Evolutionary conservation across 2,888 invertebrate species (phyloP), one percentile per base, ranked within the genome.

Genomic region (Morpho deidamia): DNA sequence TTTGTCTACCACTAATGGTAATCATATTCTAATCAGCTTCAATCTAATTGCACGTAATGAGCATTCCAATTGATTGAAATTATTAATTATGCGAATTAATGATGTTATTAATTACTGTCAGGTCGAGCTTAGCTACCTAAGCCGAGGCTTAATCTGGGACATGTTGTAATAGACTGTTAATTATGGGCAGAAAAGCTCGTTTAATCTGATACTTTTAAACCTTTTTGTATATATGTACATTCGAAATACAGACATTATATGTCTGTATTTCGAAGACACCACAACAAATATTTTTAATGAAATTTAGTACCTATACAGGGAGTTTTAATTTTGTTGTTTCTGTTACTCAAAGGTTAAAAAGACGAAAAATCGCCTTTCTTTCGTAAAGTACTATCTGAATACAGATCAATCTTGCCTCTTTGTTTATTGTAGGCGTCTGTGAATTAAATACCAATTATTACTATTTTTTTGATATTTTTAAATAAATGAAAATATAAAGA

Each of bases 81-180:
- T 59, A 59, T 57, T 59, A 59, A 59, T 59, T 56, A 59, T 52
- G 50, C 38, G 52, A 43, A 59, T 59, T 59, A 59, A 58, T 58
- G 47, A 59, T 46, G 53, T 50, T 54, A 54, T 57, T 56, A 59
- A 56, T 59, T 59, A 56, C 45, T 52, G 59, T 57, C 57, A 54
- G 43, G 11, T 10, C 7, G 52, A 56, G 51, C 37, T 59, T 57
- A 59, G 51, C 59, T 57, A 38, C 57, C 57, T 57, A 57, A 50
- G 50, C 54, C 38, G 45, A 14, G 33, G 46, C 12, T 46, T 57
- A 55, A 55, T 50, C 49, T 46, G 14, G 23, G 8, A 44, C 50
- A 38, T 38, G 43, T 11, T 9, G 50, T 10, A 23, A 23, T 37
- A 50, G 38, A 32, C 43, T 38, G 37, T 11, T 44, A 50, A 43